Evolutionary conservation across 2,797 vertebrate genomes (phyloP).

Genomic region (Halcyon chelicuti): DNA sequence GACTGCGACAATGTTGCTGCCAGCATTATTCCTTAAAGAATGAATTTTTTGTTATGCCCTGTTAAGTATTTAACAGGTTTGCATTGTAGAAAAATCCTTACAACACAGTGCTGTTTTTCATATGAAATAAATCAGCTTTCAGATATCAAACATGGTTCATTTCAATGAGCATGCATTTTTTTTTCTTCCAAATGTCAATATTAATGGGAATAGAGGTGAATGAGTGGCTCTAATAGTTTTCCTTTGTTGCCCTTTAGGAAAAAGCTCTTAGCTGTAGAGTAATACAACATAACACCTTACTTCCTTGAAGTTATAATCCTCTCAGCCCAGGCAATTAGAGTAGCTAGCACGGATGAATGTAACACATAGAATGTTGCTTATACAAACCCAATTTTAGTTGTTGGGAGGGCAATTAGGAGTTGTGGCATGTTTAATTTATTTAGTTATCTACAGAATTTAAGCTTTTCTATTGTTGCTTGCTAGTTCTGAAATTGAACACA

Average conservation of each 20-base stretch:
- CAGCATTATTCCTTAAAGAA: conserved; percentile 4
- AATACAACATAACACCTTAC: not conserved
- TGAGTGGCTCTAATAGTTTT: not conserved
- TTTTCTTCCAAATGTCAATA: conserved; percentile 14
- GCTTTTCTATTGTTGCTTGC: conserved; percentile 24
- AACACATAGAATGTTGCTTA: not conserved
- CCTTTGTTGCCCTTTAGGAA: not conserved
- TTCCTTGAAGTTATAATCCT: conserved; percentile 27
- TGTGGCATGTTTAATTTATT: conserved; percentile 48
- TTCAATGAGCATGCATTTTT: not conserved
- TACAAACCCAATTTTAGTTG: not conserved
- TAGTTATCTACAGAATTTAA: conserved; percentile 47
- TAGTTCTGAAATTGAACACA: conserved; percentile 37
- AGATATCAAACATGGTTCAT: not conserved
- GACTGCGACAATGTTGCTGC: not conserved
- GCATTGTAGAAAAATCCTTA: not conserved
- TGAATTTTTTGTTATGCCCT: not conserved
- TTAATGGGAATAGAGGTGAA: conserved; percentile 5
- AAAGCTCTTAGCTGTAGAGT: not conserved
- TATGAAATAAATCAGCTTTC: conserved; percentile 25
- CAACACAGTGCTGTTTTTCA: not conserved
- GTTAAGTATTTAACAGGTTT: conserved; percentile 39
- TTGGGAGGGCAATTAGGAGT: conserved; percentile 30
- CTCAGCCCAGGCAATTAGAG: conserved; percentile 22
- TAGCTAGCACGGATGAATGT: not conserved